Percentiles rank a stretch among this genome's conserved stretches.
Evolutionary conservation across 2,888 invertebrate genomes (phyloP).

Genomic region (Luperina testacea): DNA sequence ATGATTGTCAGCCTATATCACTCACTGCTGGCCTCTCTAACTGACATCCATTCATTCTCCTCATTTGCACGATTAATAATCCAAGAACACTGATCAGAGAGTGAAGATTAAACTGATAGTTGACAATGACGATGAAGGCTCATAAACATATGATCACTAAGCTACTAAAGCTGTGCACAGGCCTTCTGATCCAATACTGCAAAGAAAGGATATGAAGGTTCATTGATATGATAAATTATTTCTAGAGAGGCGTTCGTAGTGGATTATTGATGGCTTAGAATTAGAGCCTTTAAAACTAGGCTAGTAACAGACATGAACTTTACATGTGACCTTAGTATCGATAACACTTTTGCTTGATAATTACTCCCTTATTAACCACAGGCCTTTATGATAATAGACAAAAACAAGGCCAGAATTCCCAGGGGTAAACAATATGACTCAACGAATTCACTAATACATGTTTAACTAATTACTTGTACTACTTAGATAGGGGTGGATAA

Average conservation of each 20-base stretch:
- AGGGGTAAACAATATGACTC: slow-evolving; percentile 54
- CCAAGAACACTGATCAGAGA: background rate
- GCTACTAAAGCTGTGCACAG: background rate
- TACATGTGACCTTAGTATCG: slow-evolving; percentile 9
- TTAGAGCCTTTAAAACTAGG: background rate
- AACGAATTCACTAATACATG: slow-evolving; percentile 38
- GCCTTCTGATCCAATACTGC: background rate
- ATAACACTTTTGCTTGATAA: slow-evolving; percentile 35
- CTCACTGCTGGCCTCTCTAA: background rate
- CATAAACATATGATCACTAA: background rate
- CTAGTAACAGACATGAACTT: slow-evolving; percentile 6
- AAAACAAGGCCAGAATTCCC: slow-evolving; percentile 41
- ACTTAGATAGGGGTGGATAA: slow-evolving; percentile 2
- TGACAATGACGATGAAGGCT: background rate
- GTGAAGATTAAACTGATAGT: too few relatives aligned
- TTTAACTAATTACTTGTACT: slow-evolving; percentile 24
- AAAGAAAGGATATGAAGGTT: background rate
- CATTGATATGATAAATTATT: background rate
- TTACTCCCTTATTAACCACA: slow-evolving; percentile 30
- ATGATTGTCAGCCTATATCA: background rate
- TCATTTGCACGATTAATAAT: background rate
- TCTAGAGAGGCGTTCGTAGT: background rate
- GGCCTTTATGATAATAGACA: slow-evolving; percentile 41
- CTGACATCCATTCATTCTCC: background rate
- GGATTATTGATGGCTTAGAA: background rate